These are phyloP conservation scores for Margaritifera margaritifera DNA, from an alignment of 2,888 invertebrate genomes.

Conservation along the genomic window DNA sequence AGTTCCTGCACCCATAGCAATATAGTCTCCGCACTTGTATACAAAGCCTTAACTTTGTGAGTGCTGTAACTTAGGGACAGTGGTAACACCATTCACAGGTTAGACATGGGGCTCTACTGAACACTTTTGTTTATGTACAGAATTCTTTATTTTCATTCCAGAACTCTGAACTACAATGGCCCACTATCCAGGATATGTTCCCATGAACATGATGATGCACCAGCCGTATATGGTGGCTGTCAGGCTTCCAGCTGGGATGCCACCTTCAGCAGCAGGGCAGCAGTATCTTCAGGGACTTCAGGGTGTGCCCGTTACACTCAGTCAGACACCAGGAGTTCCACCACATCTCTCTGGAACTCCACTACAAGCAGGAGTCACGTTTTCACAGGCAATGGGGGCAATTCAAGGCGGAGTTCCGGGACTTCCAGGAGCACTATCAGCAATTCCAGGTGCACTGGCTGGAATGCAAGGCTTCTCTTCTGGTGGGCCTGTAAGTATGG, in stretches of 20 bases:
- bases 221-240: slow-evolving; percentile 64
- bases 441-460: slow-evolving; percentile 36
- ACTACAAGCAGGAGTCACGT: slow-evolving; percentile 15
- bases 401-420: slow-evolving; percentile 5
- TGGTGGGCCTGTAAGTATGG: slow-evolving; percentile 23
- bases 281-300: slow-evolving; percentile 18
- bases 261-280: slow-evolving; percentile 33
- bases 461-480: slow-evolving; percentile 32
- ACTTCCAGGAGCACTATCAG: slow-evolving; percentile 13
- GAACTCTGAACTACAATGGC: too few relatives aligned
- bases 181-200: too few relatives aligned
- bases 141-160: too few relatives aligned
- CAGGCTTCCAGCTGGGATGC: slow-evolving; percentile 46
- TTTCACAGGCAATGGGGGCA: neutral
- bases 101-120: too few relatives aligned
- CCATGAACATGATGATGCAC: slow-evolving; percentile 51
- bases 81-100: too few relatives aligned
- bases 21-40: too few relatives aligned
- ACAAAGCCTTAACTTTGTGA: too few relatives aligned
- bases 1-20: too few relatives aligned
- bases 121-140: too few relatives aligned
- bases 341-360: slow-evolving; percentile 2
- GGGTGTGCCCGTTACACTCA: slow-evolving; percentile 19
- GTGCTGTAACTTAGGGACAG: too few relatives aligned
- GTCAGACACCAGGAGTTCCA: slow-evolving; percentile 13